phyloP scores from a whole-genome alignment of 1,140 invertebrate genomes.

The Drosophila teissieri region DNA sequence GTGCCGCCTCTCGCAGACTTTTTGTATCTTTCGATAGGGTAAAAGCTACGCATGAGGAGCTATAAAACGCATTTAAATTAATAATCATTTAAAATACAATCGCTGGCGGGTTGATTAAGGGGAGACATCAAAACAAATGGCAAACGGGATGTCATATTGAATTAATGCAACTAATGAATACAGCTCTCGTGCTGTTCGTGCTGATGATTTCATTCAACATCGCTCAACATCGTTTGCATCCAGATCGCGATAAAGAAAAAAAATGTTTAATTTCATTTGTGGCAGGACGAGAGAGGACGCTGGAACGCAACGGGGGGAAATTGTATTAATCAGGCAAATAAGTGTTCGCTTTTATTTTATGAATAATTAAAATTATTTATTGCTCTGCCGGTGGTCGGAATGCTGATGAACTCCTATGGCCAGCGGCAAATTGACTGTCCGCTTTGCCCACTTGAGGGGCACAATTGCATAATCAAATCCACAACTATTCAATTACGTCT shows the following conservation, averaged over 20 bases:
- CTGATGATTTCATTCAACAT: slow-evolving; percentile 7
- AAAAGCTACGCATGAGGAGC: background rate
- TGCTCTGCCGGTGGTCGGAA: background rate
- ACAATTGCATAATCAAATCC: slow-evolving; percentile 45
- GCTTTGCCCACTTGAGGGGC: slow-evolving; percentile 16
- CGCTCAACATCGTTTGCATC: background rate
- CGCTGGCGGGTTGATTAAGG: slow-evolving; percentile 21
- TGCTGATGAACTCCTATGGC: slow-evolving; percentile 10
- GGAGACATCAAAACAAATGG: slow-evolving; percentile 39
- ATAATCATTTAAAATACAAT: slow-evolving; percentile 72
- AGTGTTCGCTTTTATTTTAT: slow-evolving; percentile 33
- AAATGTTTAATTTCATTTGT: slow-evolving; percentile 72
- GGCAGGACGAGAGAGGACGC: slow-evolving; percentile 21
- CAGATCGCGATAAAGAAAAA: background rate
- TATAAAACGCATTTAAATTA: slow-evolving; percentile 69
- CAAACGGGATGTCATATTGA: slow-evolving; percentile 55
- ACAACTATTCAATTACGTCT: slow-evolving; percentile 39
- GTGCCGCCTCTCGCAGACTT: background rate
- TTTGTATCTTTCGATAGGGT: slow-evolving; percentile 7
- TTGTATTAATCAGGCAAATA: slow-evolving; percentile 59
- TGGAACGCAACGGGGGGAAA: slow-evolving; percentile 21
- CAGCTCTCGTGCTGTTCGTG: slow-evolving; percentile 23
- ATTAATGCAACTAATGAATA: slow-evolving; percentile 76
- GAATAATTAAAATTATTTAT: slow-evolving; percentile 48
- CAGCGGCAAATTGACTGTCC: slow-evolving; percentile 40